Evolutionary conservation across 1,140 invertebrate species (phyloP).

Genomic region (Drosophila aff.): DNA sequence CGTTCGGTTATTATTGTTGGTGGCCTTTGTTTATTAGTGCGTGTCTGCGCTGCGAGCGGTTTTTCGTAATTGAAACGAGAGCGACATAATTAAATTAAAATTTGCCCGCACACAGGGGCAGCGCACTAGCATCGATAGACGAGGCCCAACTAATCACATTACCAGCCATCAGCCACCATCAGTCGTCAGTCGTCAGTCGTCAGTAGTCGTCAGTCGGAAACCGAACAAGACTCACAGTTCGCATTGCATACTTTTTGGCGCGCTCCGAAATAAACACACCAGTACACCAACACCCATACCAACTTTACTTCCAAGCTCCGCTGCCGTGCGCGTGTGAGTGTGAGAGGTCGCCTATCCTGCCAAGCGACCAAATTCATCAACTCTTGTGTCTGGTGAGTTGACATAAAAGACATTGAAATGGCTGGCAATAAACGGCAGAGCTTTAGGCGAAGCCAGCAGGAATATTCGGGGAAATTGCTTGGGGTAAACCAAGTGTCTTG

Average conservation of each 20-base stretch:
- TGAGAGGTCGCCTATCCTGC: constrained; percentile 16
- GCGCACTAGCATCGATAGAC: constrained; percentile 58
- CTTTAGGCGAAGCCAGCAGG: background rate
- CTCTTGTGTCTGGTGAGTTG: constrained; percentile 72
- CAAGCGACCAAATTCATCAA: constrained; percentile 49
- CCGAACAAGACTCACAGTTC: constrained; percentile 46
- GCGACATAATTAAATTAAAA: constrained; percentile 82
- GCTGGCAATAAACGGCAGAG: constrained; percentile 15
- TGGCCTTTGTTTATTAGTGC: constrained; percentile 76
- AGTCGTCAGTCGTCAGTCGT: constrained; percentile 33
- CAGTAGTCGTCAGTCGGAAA: constrained; percentile 58
- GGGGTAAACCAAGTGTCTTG: background rate
- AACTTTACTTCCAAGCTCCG: background rate
- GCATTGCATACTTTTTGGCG: constrained; percentile 77
- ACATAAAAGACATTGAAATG: constrained; percentile 39
- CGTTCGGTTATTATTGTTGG: constrained; percentile 67
- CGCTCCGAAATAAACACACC: constrained; percentile 49
- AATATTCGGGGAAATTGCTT: constrained; percentile 15
- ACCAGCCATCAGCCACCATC: constrained; percentile 59
- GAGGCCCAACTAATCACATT: constrained; percentile 75
- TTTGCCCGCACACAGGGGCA: constrained; percentile 54
- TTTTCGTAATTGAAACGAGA: constrained; percentile 66
- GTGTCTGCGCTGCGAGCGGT: constrained; percentile 71
- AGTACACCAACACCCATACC: constrained; percentile 17
- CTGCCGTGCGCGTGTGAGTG: constrained; percentile 13